These are phyloP conservation scores for Yoshiicerus persimilis DNA, from an alignment of 1,140 invertebrate species.

Conservation along the genomic window DNA sequence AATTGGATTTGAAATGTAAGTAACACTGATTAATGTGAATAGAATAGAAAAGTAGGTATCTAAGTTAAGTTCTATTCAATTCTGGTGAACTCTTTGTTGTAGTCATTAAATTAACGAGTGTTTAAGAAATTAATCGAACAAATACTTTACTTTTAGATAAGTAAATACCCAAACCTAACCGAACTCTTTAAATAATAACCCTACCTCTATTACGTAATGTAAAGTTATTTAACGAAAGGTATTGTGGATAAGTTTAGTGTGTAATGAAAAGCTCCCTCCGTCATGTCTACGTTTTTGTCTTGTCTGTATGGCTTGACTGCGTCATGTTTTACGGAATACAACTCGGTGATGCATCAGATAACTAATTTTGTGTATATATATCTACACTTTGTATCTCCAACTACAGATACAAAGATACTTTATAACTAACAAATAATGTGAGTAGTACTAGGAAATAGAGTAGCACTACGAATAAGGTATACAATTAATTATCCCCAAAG, in stretches of 20 bases:
- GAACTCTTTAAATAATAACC: background rate
- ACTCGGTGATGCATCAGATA: constrained; percentile 21
- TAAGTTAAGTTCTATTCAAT: background rate
- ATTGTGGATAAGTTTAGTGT: background rate
- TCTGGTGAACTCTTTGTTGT: constrained; percentile 9
- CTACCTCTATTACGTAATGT: background rate
- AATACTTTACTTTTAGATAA: background rate
- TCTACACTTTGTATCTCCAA: background rate
- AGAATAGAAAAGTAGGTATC: background rate
- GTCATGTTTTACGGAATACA: constrained; percentile 10
- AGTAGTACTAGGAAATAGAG: background rate
- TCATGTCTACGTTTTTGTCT: background rate
- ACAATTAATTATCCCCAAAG: background rate
- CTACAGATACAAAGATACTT: background rate
- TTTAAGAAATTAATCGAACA: background rate
- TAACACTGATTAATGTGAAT: background rate
- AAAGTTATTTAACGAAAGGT: background rate
- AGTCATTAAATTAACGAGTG: constrained; percentile 13
- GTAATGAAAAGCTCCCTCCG: background rate
- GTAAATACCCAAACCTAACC: background rate
- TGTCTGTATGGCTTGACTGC: background rate
- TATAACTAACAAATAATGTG: background rate
- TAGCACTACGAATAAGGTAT: background rate
- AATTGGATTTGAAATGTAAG: background rate
- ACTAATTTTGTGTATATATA: constrained; percentile 3